A percentile compares a stretch with the other conserved stretches of the same genome.
Conservation (phyloP, 1,140 invertebrate species). For the Orchesella cincta region DNA sequence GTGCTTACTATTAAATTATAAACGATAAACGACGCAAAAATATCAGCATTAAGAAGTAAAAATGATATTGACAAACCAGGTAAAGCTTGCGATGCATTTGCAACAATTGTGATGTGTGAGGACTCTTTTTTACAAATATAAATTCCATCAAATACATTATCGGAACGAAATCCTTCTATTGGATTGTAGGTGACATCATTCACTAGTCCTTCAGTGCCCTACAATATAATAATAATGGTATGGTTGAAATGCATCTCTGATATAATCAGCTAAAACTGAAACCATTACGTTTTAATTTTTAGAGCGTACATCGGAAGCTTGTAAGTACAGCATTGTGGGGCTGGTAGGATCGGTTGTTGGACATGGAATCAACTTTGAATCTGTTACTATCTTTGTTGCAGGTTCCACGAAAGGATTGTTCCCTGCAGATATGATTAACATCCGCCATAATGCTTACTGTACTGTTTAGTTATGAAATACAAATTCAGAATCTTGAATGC, state of each 20-base stretch:
- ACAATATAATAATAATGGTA: background rate
- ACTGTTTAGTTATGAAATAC: background rate
- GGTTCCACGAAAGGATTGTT: background rate
- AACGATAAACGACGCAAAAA: no score
- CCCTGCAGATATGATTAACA: no score
- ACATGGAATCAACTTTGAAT: background rate
- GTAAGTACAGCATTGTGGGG: background rate
- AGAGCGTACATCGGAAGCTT: no score
- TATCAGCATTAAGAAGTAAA: no score
- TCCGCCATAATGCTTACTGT: background rate
- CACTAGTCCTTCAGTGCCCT: background rate
- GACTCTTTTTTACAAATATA: background rate
- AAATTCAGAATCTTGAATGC: background rate
- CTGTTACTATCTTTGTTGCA: background rate
- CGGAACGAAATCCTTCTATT: constrained; percentile 3
- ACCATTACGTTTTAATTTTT: no score
- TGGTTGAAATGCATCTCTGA: background rate
- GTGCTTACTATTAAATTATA: no score
- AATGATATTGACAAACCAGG: background rate
- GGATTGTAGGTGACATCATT: background rate
- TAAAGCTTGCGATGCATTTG: background rate
- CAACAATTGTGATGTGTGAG: background rate
- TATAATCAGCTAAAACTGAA: no score
- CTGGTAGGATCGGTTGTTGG: background rate
- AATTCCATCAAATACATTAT: background rate